Percentiles rank a stretch among this genome's conserved stretches.
Conservation (phyloP, 2,888 invertebrate species). For the Venusia cambrica region DNA sequence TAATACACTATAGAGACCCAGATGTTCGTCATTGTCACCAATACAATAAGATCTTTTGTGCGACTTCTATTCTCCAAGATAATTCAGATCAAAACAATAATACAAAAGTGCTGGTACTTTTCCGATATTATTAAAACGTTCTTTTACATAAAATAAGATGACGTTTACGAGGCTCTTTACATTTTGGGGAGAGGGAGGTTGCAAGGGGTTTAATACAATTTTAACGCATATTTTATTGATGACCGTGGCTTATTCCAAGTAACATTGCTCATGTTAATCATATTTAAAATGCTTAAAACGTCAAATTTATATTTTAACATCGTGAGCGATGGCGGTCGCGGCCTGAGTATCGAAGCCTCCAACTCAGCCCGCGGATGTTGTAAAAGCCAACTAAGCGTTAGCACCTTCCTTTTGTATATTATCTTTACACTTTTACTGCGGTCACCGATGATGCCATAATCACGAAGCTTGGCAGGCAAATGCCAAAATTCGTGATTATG, state of each 20-base stretch:
- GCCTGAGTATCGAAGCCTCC: too few species aligned
- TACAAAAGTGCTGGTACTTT: constrained; percentile 17
- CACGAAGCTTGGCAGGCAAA: too few species aligned
- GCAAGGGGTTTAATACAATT: constrained; percentile 22
- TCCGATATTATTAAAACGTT: constrained; percentile 11
- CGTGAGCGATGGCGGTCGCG: too few species aligned
- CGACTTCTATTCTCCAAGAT: too few species aligned
- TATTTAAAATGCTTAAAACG: constrained; percentile 4
- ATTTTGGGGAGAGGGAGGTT: constrained; percentile 12
- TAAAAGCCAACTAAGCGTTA: too few species aligned
- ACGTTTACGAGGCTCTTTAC: constrained; percentile 16
- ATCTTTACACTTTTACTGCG: too few species aligned
- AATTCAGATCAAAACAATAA: constrained; percentile 22
- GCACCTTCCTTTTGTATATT: too few species aligned
- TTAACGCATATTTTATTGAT: constrained; percentile 34
- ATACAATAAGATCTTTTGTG: too few species aligned
- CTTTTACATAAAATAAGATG: constrained; percentile 26
- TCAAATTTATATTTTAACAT: too few species aligned
- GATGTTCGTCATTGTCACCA: constrained; percentile 7
- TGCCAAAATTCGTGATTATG: too few species aligned
- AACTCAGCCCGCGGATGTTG: too few species aligned
- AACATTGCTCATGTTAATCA: constrained; percentile 20
- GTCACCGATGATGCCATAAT: too few species aligned
- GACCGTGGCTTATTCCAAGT: constrained; percentile 13
- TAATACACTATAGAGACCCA: constrained; percentile 6